A percentile compares a stretch with the other conserved stretches of the same genome.
These are phyloP conservation scores for Pharmacophagus antenor DNA, from an alignment of 2,888 invertebrate species.

Conservation along the genomic window DNA sequence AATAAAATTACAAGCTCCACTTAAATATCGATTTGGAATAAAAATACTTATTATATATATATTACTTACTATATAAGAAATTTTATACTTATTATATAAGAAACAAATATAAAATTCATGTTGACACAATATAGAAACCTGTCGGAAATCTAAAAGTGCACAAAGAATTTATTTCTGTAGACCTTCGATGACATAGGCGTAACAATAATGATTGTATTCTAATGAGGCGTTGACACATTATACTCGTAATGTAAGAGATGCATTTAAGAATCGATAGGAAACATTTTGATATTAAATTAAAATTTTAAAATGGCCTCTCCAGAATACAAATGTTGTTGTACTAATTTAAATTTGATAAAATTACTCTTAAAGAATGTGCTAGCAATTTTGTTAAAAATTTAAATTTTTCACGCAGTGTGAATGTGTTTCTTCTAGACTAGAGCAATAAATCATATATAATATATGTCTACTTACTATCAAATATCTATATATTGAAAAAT, in stretches of 20 bases:
- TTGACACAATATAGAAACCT: neutral
- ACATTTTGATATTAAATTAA: neutral
- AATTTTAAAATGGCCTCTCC: neutral
- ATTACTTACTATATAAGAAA: too few species aligned
- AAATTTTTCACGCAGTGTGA: too few species aligned
- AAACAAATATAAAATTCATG: neutral
- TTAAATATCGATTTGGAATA: neutral
- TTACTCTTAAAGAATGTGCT: too few species aligned
- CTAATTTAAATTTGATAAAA: too few species aligned
- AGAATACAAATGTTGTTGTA: too few species aligned
- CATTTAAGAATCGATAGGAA: neutral
- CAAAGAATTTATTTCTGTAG: conserved; percentile 7
- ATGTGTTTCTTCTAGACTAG: too few species aligned
- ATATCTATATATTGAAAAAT: too few species aligned
- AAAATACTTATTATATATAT: too few species aligned
- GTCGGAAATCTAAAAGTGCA: neutral
- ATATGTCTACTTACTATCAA: too few species aligned
- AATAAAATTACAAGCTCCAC: neutral
- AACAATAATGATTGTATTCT: conserved; percentile 30
- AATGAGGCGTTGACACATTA: conserved; percentile 19
- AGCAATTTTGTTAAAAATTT: too few species aligned
- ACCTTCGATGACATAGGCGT: conserved; percentile 26
- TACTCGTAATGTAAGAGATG: neutral
- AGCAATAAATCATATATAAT: too few species aligned
- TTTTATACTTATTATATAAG: neutral